A percentile compares a stretch with the other conserved stretches of the same genome.
These are phyloP conservation scores for Muscidifurax raptorellus DNA, from an alignment of 1,140 invertebrate species.

Conservation along the genomic window DNA sequence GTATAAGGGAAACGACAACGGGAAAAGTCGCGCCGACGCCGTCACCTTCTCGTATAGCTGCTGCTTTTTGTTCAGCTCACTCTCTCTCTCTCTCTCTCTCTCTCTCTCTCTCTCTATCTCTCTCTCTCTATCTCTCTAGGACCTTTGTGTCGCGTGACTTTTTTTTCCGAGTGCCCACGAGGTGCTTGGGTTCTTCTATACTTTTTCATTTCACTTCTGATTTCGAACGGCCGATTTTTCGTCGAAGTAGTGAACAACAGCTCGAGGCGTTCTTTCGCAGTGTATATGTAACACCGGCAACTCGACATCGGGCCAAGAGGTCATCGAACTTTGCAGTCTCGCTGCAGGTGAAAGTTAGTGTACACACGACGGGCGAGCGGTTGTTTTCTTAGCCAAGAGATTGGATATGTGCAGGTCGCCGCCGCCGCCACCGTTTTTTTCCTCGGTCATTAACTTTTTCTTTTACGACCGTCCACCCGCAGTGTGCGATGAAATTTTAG, in stretches of 20 bases:
- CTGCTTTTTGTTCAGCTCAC: not conserved
- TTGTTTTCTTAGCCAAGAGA: constrained; percentile 22
- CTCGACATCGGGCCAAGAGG: constrained; percentile 47
- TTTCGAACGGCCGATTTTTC: too few relatives aligned
- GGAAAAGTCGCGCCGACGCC: not conserved
- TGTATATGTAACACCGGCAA: too few relatives aligned
- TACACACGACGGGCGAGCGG: not conserved
- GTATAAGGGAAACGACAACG: constrained; percentile 4
- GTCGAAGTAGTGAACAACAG: too few relatives aligned
- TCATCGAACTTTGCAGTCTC: constrained; percentile 58
- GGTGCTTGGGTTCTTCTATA: too few relatives aligned
- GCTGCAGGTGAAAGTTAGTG: constrained; percentile 64
- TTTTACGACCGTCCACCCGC: constrained; percentile 52
- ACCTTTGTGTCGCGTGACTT: not conserved
- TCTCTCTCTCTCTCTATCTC: too few relatives aligned
- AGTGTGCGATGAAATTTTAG: not conserved
- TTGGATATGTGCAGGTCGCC: constrained; percentile 23
- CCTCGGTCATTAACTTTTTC: constrained; percentile 20
- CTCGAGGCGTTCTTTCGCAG: too few relatives aligned
- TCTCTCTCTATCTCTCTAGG: too few relatives aligned
- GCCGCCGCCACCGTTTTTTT: constrained; percentile 37
- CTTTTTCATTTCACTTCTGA: too few relatives aligned
- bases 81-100: not conserved
- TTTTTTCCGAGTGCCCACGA: not conserved
- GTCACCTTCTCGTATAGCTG: not conserved